Conservation (phyloP, 2,888 invertebrate genomes). For the Apoda limacodes region DNA sequence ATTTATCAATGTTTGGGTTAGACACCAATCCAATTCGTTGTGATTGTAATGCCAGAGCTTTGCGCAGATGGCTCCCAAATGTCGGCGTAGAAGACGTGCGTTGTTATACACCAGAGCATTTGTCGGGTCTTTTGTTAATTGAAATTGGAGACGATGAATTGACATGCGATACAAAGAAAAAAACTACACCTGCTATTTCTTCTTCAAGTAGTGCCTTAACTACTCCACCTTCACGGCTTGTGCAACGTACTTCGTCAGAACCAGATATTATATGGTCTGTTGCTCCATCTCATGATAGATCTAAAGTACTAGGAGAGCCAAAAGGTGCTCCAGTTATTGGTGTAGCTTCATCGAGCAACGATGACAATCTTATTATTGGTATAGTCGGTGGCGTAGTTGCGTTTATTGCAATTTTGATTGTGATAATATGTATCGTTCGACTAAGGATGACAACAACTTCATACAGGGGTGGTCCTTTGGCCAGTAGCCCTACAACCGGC, state of each 20-base stretch:
- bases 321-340: slow-evolving; percentile 70
- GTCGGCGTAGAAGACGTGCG: slow-evolving; percentile 71
- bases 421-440: slow-evolving; percentile 89
- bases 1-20: slow-evolving; percentile 79
- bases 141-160: slow-evolving; percentile 86
- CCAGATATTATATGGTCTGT: slow-evolving; percentile 93
- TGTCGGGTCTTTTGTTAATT: slow-evolving; percentile 75
- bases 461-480: slow-evolving; percentile 77
- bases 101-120: slow-evolving; percentile 78
- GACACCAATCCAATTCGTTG: slow-evolving; percentile 85
- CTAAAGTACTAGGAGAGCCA: slow-evolving; percentile 67
- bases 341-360: slow-evolving; percentile 77
- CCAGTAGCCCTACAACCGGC: slow-evolving; percentile 71
- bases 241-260: slow-evolving; percentile 76
- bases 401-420: slow-evolving; percentile 88
- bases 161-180: slow-evolving; percentile 77
- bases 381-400: slow-evolving; percentile 94
- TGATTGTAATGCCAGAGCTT: slow-evolving; percentile 84
- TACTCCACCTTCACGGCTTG: slow-evolving; percentile 57
- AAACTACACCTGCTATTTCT: slow-evolving; percentile 54
- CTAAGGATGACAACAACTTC: slow-evolving; percentile 76
- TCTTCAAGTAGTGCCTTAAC: slow-evolving; percentile 52
- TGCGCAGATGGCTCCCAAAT: slow-evolving; percentile 81
- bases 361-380: slow-evolving; percentile 94
- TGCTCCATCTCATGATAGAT: slow-evolving; percentile 76